Evolutionary conservation across 1,140 invertebrate species (phyloP).

Genomic region (Babylonia areolata): DNA sequence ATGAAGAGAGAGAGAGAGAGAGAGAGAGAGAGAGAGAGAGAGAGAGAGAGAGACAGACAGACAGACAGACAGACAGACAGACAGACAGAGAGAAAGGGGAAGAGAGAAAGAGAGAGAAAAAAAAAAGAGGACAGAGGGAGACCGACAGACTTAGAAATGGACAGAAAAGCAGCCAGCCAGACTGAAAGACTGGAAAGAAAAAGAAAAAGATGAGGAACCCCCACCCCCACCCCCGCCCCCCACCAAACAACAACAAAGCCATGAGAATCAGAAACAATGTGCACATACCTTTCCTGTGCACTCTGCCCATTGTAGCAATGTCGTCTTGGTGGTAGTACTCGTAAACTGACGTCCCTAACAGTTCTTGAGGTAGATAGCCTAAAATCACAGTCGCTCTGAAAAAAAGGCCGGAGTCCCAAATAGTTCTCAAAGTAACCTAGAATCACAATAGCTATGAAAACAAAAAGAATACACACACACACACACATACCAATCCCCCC

Average conservation of each 20-base stretch:
- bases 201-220: background rate
- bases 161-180: background rate
- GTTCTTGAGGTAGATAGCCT: conserved; percentile 94
- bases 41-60: conserved; percentile 5
- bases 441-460: conserved; percentile 87
- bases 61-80: background rate
- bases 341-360: conserved; percentile 94
- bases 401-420: conserved; percentile 84
- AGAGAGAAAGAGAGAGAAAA: background rate
- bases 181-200: background rate
- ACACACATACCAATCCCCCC: too few relatives aligned
- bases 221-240: too few relatives aligned
- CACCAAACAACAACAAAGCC: background rate
- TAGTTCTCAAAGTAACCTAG: conserved; percentile 94
- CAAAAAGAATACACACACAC: conserved; percentile 13
- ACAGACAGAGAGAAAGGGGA: too few relatives aligned
- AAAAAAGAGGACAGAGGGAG: background rate
- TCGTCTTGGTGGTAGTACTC: conserved; percentile 94
- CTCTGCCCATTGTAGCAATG: conserved; percentile 86
- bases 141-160: background rate
- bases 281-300: conserved; percentile 84
- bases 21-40: conserved; percentile 7
- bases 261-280: background rate
- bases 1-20: conserved; percentile 9
- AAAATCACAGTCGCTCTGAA: conserved; percentile 89